Conservation (phyloP, 2,797 vertebrate species). For the Falco biarmicus region DNA sequence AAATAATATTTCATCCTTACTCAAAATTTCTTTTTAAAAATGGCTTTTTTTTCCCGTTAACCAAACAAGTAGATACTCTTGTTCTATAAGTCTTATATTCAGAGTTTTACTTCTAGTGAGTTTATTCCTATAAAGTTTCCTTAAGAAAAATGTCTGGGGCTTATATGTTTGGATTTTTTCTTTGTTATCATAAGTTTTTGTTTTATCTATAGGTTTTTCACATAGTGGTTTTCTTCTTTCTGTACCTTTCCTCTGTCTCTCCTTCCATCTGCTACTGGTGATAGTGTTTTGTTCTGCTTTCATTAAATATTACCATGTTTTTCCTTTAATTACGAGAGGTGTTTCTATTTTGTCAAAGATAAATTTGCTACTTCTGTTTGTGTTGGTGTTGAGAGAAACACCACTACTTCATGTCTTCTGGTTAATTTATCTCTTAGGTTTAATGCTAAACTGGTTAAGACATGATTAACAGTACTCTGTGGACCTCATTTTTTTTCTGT, state of each 20-base stretch:
- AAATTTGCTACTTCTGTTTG: slow-evolving; percentile 46
- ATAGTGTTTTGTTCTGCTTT: slow-evolving; percentile 15
- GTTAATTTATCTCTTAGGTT: slow-evolving; percentile 59
- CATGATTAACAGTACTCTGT: slow-evolving; percentile 36
- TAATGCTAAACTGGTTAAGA: slow-evolving; percentile 48
- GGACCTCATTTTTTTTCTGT: neutral
- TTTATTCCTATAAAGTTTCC: neutral
- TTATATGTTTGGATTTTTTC: neutral
- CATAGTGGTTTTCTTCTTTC: neutral
- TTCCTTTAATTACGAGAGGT: slow-evolving; percentile 6
- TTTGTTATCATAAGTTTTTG: neutral
- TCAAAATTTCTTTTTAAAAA: neutral
- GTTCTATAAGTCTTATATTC: neutral
- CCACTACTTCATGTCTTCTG: slow-evolving; percentile 1
- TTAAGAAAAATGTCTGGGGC: neutral
- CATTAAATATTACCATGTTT: slow-evolving; percentile 17
- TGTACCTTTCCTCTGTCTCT: neutral
- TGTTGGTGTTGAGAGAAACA: slow-evolving; percentile 29
- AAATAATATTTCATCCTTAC: neutral
- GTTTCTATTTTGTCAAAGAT: slow-evolving; percentile 55
- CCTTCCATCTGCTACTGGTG: neutral
- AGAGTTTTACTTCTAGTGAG: neutral
- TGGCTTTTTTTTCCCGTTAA: neutral
- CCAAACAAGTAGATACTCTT: neutral
- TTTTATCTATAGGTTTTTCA: neutral